phyloP scores from a whole-genome alignment of 2,888 invertebrate genomes.

The Diogma glabrata region DNA sequence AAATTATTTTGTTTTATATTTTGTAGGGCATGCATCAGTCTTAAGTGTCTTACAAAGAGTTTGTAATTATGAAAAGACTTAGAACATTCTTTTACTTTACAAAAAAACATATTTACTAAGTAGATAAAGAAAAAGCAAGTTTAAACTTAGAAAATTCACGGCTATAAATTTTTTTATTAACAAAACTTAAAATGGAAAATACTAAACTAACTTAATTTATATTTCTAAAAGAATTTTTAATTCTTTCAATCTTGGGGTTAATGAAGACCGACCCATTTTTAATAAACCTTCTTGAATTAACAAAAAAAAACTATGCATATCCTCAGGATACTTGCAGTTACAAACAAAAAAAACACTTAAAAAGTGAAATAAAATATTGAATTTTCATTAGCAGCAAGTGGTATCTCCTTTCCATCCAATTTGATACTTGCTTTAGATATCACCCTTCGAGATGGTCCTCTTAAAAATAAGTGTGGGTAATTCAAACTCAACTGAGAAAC shows the following conservation, averaged over 20 bases:
- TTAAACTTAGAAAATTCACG: not conserved
- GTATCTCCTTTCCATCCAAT: not conserved
- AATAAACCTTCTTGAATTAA: not conserved
- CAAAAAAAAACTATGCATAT: not conserved
- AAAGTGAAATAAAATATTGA: not conserved
- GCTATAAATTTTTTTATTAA: too few species aligned
- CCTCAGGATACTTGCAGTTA: not conserved
- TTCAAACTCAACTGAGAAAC: not conserved
- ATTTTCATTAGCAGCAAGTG: not conserved
- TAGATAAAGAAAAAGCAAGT: not conserved
- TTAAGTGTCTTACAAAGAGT: not conserved
- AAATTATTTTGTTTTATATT: not conserved
- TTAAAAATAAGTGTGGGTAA: not conserved
- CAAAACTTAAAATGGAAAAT: not conserved
- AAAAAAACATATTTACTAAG: not conserved
- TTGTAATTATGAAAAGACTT: not conserved
- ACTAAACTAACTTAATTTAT: not conserved
- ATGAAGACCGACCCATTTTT: not conserved
- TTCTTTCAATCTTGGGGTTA: slow-evolving; percentile 2
- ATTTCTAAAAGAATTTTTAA: not conserved
- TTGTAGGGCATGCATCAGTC: not conserved
- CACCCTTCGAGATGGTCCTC: not conserved
- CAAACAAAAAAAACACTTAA: not conserved
- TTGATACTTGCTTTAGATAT: not conserved
- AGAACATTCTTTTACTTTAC: not conserved